Base-by-base conservation (phyloP, 2,113 vertebrate species). In the Phyllostomus discolor region DNA sequence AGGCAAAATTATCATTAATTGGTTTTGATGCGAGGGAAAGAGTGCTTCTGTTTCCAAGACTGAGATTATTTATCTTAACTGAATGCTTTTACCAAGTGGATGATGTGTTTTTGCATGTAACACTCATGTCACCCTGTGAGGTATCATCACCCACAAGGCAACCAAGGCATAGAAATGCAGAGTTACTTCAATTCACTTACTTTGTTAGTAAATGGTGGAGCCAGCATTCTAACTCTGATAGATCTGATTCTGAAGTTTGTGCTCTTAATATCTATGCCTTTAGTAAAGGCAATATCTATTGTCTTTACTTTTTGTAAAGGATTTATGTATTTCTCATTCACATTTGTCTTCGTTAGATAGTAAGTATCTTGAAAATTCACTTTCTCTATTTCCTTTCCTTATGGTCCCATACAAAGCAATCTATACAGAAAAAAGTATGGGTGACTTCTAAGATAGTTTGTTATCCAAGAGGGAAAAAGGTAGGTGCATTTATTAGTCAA, bases 1-100 rank as follows among this genome's bases (percentile, higher is more conserved):
- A 95, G 22, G 11, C 48, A 94, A 84, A 76, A 83, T 87, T 66
- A 26, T 76, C 50, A 33, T n/a, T 31, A 82, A 69, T 62, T 82
- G 26, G 78, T 78, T 81, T 59, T 38, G 70, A 94, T 80, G 12
- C 20, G 57, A 22, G 11, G 28, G 28, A 69, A 72, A 69, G 12
- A 59, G 31, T 50, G 22, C 12, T 57, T 92, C 15, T 67, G 57
- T 54, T 83, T 94, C 41, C 4, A 83, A 95, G 31, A 52, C 8
- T 12, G 41, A 96, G 38, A 92, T 43, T 5, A 76, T 41, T 33
- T 92, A 14, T 26, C 28, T 87, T 3, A 76, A 91, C 0, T 26
- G 8, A 88, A 76, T 72, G 20, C 35, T 48, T 90, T 87, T 70
- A 90, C 35, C 80, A 59, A 59, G 28, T 38, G 41, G n/a, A 28